Percentiles rank a stretch among this genome's conserved stretches.
Evolutionary conservation across 35 echinoderm and acorn worm species (phyloP).

Genomic region (Lytechinus pictus): DNA sequence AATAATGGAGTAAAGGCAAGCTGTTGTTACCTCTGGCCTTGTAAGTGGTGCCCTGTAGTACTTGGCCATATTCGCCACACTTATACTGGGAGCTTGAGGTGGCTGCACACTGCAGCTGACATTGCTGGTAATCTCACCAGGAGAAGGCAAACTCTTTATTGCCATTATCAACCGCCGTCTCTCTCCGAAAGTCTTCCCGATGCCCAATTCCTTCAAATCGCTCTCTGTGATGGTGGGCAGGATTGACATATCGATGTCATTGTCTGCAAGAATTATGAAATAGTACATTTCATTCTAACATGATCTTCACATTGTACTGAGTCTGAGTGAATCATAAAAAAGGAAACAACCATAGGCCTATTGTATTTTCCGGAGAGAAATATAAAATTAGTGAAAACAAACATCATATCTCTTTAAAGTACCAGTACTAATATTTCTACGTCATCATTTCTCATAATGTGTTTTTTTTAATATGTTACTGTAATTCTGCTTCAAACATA

Average conservation of each 20-base stretch:
- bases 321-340: too few species aligned
- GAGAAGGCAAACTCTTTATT: background rate
- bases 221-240: background rate
- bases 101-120: background rate
- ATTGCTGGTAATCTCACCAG: background rate
- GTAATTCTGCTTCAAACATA: too few species aligned
- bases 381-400: too few species aligned
- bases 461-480: too few species aligned
- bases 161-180: background rate
- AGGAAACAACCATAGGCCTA: too few species aligned
- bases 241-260: background rate
- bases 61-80: background rate
- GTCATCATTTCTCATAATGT: too few species aligned
- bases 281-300: background rate
- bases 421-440: too few species aligned
- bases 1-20: too few species aligned
- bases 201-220: background rate
- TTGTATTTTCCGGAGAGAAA: too few species aligned
- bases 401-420: too few species aligned
- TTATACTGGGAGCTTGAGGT: background rate
- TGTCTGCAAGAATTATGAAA: background rate
- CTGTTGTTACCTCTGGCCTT: background rate
- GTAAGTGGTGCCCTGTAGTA: background rate
- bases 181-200: background rate
- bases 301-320: background rate